Base-by-base conservation (phyloP, 2,888 invertebrate species). In the Dione juno region DNA sequence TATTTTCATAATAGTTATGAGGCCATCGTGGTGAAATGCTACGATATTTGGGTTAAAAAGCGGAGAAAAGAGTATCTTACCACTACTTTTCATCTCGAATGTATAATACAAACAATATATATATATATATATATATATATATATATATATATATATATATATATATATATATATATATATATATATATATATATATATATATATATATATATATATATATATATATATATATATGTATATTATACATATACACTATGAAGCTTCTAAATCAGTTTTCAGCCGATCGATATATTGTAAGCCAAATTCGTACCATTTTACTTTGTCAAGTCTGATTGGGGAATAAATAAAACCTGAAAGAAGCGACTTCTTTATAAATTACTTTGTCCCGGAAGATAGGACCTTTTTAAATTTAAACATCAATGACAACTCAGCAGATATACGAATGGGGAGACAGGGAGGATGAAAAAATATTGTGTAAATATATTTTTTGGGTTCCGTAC, bases 351-450 rank as follows among this genome's bases (percentile, higher is more conserved):
- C 67, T 53, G 69, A 53, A 71, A 66, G 45, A 19, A 71, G 70
- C 64, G 59, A 67, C 67, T 69, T 66, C 70, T 74, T 69, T 71
- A 69, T 69, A 71, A 71, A 71, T 69, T 64, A 66, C 66, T 66
- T 66, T 57, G 50, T 64, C 40, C 21, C 40, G 40, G 19, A 50
- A 64, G 64, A 64, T 64, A 52, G 40, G 37, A 64, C 48, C 48
- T 64, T 52, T 48, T 50, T 52, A 61, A 61, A 61, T 57, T 37
- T 57, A 45, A 28, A 45, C 61, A 61, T 61, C 61, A 43, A 43
- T 45, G 61, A 61, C 43, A 61, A 61, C 45, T 61, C 61, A n/a
- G 45, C 45, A 61, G 61, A 61, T 61, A 45, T 61, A 45, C 28
- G 28, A 43, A n/a, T 45, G 11, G 45, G 11, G 16, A 61, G 61